These are phyloP conservation scores for Coenobita brevimanus DNA, from an alignment of 1,140 invertebrate species.

Conservation along the genomic window DNA sequence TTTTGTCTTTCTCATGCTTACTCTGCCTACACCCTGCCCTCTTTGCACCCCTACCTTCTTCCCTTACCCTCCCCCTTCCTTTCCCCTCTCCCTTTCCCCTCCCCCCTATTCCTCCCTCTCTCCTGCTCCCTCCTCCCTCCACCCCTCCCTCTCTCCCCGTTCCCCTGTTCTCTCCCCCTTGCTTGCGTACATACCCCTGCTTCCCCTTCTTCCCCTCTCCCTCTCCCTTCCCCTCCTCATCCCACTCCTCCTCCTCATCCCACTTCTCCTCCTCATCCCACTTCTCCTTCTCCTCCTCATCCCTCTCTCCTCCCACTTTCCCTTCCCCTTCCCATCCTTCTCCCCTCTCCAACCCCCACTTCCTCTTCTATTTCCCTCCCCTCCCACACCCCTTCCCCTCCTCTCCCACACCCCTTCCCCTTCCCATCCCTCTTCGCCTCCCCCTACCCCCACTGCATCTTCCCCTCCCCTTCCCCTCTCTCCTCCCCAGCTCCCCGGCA, in stretches of 20 bases:
- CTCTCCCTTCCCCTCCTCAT: too few species aligned
- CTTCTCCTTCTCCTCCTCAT: too few species aligned
- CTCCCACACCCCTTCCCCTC: background rate
- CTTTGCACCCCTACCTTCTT: too few species aligned
- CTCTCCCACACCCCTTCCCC: background rate
- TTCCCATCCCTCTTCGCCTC: slow-evolving; percentile 2
- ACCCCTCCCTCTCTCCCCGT: background rate
- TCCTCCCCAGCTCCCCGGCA: background rate
- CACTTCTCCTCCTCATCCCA: too few species aligned
- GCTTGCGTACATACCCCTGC: background rate
- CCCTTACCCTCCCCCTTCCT: background rate
- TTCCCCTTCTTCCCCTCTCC: too few species aligned
- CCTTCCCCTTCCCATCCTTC: background rate
- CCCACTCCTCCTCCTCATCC: background rate
- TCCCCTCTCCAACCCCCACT: too few species aligned
- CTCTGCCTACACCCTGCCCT: background rate
- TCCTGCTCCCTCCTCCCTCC: background rate
- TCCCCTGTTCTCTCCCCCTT: background rate
- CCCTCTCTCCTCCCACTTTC: too few species aligned
- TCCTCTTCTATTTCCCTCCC: background rate
- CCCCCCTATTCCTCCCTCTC: background rate
- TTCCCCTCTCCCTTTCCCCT: background rate
- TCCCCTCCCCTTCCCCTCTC: background rate
- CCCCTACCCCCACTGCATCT: background rate
- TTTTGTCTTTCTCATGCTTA: background rate